These are phyloP conservation scores for Gastracanthus pulcherrimus DNA, from an alignment of 2,888 invertebrate species.

Conservation along the genomic window DNA sequence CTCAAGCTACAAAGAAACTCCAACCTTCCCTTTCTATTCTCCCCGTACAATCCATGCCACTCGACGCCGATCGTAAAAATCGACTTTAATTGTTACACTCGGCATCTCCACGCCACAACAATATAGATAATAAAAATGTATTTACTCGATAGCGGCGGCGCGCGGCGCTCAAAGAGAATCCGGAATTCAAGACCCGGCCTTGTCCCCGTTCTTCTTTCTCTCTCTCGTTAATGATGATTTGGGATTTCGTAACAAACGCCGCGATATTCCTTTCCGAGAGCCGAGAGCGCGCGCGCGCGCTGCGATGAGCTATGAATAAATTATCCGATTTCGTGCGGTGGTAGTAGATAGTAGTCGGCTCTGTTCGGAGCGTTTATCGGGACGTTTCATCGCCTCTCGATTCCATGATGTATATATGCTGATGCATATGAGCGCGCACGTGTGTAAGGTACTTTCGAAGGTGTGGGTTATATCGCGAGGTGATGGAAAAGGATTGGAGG, in stretches of 20 bases:
- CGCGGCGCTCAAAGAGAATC: slow-evolving; percentile 12
- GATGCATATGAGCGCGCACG: background rate
- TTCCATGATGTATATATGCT: background rate
- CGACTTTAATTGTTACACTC: background rate
- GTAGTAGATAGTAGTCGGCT: background rate
- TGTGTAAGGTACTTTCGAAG: no score
- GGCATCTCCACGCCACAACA: background rate
- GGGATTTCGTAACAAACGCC: slow-evolving; percentile 26
- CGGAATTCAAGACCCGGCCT: slow-evolving; percentile 38
- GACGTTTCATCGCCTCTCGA: background rate
- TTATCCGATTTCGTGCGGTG: slow-evolving; percentile 20
- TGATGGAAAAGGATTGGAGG: no score
- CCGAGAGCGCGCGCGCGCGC: background rate
- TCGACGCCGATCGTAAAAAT: background rate
- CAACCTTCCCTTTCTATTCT: no score
- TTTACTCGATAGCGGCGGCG: background rate
- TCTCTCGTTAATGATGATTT: slow-evolving; percentile 32
- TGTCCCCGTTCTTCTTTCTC: slow-evolving; percentile 38
- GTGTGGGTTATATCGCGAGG: no score
- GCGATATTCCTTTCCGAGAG: background rate
- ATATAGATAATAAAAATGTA: background rate
- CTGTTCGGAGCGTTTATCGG: background rate
- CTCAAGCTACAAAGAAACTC: no score
- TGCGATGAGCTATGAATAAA: slow-evolving; percentile 40
- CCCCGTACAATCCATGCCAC: no score